Evolutionary conservation across 2,113 vertebrate species (phyloP), one percentile per base, ranked within the genome.

Genomic region (Pelmatolapia mariae): DNA sequence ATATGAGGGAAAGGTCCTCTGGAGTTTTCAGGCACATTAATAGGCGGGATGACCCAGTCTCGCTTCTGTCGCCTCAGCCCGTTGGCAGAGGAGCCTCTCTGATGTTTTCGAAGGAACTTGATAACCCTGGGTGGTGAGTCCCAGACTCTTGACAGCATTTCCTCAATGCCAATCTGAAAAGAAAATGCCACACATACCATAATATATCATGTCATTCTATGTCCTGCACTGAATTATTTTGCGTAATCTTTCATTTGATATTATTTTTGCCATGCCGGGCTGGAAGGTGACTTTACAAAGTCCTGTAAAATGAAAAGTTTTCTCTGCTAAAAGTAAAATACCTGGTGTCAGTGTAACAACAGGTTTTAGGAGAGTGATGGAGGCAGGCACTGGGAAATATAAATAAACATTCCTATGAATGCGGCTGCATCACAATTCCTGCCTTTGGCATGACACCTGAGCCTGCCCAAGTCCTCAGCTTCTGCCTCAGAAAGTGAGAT

Each of bases 11-110:
- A 99, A 82, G 99, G 99, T 31, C 99, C 99, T 16, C 98, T 89
- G 19, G 98, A 99, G 90, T 99, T 99, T 71, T 99, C 99, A 0
- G 99, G 98, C 89, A 99, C 98, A 3, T 99, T 99, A 97, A 99
- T 98, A 16, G 99, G 98, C 0, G 99, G 99, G 94, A 99, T 99
- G 96, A 99, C 99, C 99, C 99, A 99, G 96, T 99, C 98, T 56
- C 99, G 95, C 85, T 99, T 99, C 90, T 98, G 99, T n/a, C 99
- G 95, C 83, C 97, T 95, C 93, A 99, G 96, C 43, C 97, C 97
- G 1, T 94, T 96, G 38, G 95, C 71, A 1, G 91, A 97, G 80
- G 93, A 97, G 85, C 93, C 83, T 86, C 95, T 92, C 87, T 92
- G 96, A 92, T 96, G 96, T 56, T 86, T 97, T 87, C 96, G 97